Evolutionary conservation across 2,113 vertebrate species (phyloP), one percentile per base, ranked within the genome.

Genomic region (Neolamprologus modestus): DNA sequence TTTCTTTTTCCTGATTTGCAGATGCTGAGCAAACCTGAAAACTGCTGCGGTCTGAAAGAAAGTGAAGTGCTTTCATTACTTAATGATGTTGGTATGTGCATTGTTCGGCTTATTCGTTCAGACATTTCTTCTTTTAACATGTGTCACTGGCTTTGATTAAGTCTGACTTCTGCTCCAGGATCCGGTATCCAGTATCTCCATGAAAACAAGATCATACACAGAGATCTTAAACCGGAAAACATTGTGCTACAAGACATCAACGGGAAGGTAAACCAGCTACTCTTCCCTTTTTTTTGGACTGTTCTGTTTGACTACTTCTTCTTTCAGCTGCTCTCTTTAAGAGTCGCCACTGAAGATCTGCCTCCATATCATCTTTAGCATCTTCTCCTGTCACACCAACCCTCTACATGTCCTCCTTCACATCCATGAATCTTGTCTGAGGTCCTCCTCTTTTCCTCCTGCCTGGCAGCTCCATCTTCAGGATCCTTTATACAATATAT

Each of bases 41-140:
- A 99, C 95, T 99, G 99, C 95, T 99, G 98, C 66, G 99, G 98
- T 45, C 95, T 99, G 93, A 99, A 98, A 95, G 99, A 99, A 94
- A 99, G 98, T 82, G 98, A 99, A 89, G 97, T 99, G 54, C 97
- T 99, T 76, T 97, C 97, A 54, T 95, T 99, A 87, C 97, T 99
- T 88, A 97, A 96, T 4, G 98, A 99, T 81, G 98, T 99, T 5
- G 98, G 99, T 99, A 98, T 3, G 95, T 92, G 0, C 9, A 4
- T 5, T 5, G 9, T 17, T 63, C 7, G 4, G 16, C 8, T 57
- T 21, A 2, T 54, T 83, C n/a, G 0, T 19, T 61, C 42, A 71
- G 10, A 16, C 1, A 2, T 1, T 8, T 76, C 35, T 47, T 50
- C 14, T 50, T 50, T 47, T 78, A 9, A 16, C 2, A 3, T 3